A percentile compares a stretch with the other conserved stretches of the same genome.
phyloP scores from a whole-genome alignment of 2,888 invertebrate genomes.

The Bombyx huttoni region DNA sequence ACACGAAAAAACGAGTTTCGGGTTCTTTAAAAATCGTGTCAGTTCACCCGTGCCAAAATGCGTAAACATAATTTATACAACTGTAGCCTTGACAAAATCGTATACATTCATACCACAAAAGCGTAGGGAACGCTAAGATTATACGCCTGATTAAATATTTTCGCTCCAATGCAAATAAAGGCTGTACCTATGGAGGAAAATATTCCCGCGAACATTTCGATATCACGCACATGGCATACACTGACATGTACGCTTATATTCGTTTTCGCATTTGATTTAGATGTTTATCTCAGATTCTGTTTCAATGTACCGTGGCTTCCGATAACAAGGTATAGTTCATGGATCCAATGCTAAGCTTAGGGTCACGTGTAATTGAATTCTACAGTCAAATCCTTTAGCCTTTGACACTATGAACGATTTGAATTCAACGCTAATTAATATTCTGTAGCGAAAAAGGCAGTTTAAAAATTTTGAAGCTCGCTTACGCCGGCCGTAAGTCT shows the following conservation, averaged over 20 bases:
- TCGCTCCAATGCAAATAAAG: slow-evolving; percentile 66
- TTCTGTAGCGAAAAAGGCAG: slow-evolving; percentile 6
- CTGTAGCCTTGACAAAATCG: slow-evolving; percentile 23
- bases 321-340: neutral
- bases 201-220: slow-evolving; percentile 35
- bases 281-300: neutral
- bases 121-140: slow-evolving; percentile 57
- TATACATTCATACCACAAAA: slow-evolving; percentile 45
- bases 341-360: neutral
- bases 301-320: neutral
- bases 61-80: slow-evolving; percentile 13
- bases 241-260: slow-evolving; percentile 20
- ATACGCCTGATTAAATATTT: slow-evolving; percentile 70
- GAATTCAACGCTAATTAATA: slow-evolving; percentile 6
- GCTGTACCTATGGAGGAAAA: slow-evolving; percentile 32
- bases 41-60: slow-evolving; percentile 2
- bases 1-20: neutral
- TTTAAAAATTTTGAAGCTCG: slow-evolving; percentile 7
- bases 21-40: neutral
- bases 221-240: slow-evolving; percentile 24
- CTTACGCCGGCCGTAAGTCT: slow-evolving; percentile 12
- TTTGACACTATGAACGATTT: neutral
- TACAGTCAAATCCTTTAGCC: neutral
- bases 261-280: neutral
- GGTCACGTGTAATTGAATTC: too few relatives aligned